Conservation (phyloP, 2,888 invertebrate species). For the Amphipoea oculea region DNA sequence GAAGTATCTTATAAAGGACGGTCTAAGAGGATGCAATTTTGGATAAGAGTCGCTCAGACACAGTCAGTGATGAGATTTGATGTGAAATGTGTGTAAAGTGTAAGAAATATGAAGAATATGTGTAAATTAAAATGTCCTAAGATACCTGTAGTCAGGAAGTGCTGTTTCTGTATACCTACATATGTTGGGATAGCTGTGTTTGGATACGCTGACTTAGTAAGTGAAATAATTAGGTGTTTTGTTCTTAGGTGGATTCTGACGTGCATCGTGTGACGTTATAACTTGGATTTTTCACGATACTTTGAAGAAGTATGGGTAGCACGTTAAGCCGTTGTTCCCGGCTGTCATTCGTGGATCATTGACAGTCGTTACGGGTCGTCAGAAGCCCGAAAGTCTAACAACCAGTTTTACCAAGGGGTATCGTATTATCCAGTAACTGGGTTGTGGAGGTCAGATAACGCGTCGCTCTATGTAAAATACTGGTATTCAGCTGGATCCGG, state of each 20-base stretch:
- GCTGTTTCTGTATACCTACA: conserved; percentile 82
- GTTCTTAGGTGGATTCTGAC: neutral
- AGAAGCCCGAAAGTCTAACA: neutral
- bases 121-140: conserved; percentile 71
- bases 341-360: neutral
- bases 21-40: conserved; percentile 57
- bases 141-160: conserved; percentile 76
- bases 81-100: conserved; percentile 59
- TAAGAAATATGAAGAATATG: conserved; percentile 68
- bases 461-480: too few species aligned
- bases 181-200: conserved; percentile 80
- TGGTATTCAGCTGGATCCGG: too few species aligned
- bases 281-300: neutral
- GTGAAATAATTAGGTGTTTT: conserved; percentile 52
- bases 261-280: neutral
- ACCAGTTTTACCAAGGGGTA: neutral
- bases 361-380: neutral
- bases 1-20: conserved; percentile 61
- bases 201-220: conserved; percentile 83
- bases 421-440: neutral
- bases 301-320: neutral
- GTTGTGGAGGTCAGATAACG: neutral
- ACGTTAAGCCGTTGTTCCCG: too few species aligned
- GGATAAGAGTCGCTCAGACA: conserved; percentile 48
- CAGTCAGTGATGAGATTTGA: conserved; percentile 63